Evolutionary conservation across 2,113 vertebrate genomes (phyloP), one percentile per base, ranked within the genome.

Genomic region (Larimichthys polyactis): DNA sequence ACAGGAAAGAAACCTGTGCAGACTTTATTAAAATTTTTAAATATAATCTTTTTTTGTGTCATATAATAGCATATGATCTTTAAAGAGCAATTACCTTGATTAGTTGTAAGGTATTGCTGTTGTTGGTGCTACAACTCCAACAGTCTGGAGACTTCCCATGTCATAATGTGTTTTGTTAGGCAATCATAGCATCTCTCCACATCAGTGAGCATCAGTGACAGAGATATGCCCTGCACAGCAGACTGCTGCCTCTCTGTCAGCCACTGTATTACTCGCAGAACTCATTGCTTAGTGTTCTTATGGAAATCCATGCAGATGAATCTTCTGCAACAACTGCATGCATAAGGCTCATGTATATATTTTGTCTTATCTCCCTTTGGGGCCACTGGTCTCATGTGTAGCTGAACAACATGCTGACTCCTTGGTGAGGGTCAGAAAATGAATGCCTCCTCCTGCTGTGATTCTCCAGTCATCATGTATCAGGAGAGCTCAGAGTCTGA

Each of bases 381-480:
- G 40, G 7, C 43, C 52, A 27, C n/a, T 79, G 14, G 67, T 60
- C 58, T 80, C 46, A 52, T 72, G 44, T 46, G 71, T 40, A 52
- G 46, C 54, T 71, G 17, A 52, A 36, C 40, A 75, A 44, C 46
- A 82, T 71, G 82, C 83, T 66, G 74, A 79, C 69, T 90, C 62
- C 51, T 8, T 3, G 40, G 29, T 77, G 75, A 89, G 66, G 75
- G 67, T 83, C 82, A 68, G 60, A 87, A 84, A 57, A 92, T 91
- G 90, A 90, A 92, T 19, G 17, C 49, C 60, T 89, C 85, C 27
- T 75, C 65, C 76, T 79, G 71, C 75, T 72, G 79, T 59, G 73
- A 29, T 17, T 66, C 74, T 27, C 62, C 79, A 9, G 20, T 55
- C 81, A 6, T 44, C 54, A 81, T 81, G 83, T 83, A 81, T 60